phyloP scores from a whole-genome alignment of 1,140 invertebrate species.

The Brachionus rotundiformis region DNA sequence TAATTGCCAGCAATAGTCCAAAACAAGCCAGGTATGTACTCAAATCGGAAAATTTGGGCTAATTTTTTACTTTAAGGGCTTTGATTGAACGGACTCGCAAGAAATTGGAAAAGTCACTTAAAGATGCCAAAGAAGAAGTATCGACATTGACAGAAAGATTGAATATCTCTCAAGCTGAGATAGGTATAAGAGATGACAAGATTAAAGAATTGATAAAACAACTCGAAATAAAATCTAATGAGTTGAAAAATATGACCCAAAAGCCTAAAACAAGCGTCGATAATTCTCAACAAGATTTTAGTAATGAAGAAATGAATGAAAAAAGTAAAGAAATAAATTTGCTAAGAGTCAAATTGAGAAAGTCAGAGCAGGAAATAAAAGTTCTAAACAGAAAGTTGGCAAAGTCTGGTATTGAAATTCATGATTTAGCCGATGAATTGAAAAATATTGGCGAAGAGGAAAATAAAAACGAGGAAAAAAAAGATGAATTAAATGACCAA shows the following conservation, averaged over 20 bases:
- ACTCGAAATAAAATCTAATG: slow-evolving; percentile 18
- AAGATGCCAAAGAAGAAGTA: slow-evolving; percentile 39
- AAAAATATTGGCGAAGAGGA: slow-evolving; percentile 37
- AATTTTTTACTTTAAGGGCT: neutral
- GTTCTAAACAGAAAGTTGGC: neutral
- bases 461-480: neutral
- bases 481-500: slow-evolving; percentile 5
- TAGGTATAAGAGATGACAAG: slow-evolving; percentile 46
- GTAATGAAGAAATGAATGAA: neutral
- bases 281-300: neutral
- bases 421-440: neutral
- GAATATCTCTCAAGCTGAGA: slow-evolving; percentile 17
- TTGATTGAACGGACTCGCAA: slow-evolving; percentile 45
- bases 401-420: slow-evolving; percentile 35
- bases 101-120: slow-evolving; percentile 37
- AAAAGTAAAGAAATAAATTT: slow-evolving; percentile 2
- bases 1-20: slow-evolving; percentile 24
- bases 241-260: neutral
- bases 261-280: neutral
- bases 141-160: slow-evolving; percentile 13
- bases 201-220: slow-evolving; percentile 40
- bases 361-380: slow-evolving; percentile 27
- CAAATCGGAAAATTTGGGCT: too few relatives aligned
- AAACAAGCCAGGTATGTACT: slow-evolving; percentile 50
- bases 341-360: neutral